Conservation (phyloP, 2,797 vertebrate genomes). For the Ptychadena robeensis region DNA sequence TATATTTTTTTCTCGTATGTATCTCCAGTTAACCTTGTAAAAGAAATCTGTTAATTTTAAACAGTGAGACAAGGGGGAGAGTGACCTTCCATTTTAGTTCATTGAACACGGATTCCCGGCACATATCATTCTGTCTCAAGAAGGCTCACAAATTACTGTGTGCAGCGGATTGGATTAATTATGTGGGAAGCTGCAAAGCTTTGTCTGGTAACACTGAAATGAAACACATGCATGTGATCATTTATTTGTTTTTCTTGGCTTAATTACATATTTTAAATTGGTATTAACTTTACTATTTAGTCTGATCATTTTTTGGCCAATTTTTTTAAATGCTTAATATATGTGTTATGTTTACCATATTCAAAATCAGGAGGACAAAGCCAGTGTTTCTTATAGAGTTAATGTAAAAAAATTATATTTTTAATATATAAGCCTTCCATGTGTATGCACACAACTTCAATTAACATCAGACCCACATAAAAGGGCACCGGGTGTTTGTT, state of each 20-base stretch:
- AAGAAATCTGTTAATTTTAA: conserved; percentile 8
- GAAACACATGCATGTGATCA: neutral
- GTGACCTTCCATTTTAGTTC: conserved; percentile 20
- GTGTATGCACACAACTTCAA: too few relatives aligned
- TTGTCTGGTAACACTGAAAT: neutral
- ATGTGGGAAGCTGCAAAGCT: conserved; percentile 1
- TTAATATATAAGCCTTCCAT: too few relatives aligned
- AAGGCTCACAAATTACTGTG: neutral
- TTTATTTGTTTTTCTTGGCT: neutral
- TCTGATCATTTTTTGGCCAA: neutral
- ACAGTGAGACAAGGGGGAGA: neutral
- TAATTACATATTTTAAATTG: neutral
- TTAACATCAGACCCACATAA: too few relatives aligned
- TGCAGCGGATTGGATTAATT: conserved; percentile 12
- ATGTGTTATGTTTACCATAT: neutral
- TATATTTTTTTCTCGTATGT: neutral
- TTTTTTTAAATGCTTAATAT: neutral
- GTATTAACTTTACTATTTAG: neutral
- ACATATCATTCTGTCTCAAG: conserved; percentile 17
- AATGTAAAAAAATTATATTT: too few relatives aligned
- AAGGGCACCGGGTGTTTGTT: too few relatives aligned
- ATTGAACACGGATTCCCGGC: conserved; percentile 8
- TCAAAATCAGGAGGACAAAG: too few relatives aligned
- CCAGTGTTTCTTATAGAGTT: too few relatives aligned
- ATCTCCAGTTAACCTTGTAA: conserved; percentile 12